These are phyloP conservation scores for Agrypnus murinus DNA, from an alignment of 2,888 invertebrate species.

Conservation along the genomic window DNA sequence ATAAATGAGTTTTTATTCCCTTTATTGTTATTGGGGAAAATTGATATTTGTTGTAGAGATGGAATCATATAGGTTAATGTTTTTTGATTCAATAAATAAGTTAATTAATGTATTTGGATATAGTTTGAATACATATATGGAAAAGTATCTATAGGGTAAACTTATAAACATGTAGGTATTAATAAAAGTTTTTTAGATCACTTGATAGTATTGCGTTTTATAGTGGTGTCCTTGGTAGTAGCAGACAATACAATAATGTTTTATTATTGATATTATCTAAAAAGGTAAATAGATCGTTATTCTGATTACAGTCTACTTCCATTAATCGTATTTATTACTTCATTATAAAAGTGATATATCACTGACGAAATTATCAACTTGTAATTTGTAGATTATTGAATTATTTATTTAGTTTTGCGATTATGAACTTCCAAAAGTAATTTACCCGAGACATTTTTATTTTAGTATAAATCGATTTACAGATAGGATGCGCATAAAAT, in stretches of 20 bases:
- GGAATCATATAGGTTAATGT: background rate
- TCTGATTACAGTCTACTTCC: background rate
- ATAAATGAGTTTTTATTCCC: too few species aligned
- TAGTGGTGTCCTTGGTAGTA: slow-evolving; percentile 1
- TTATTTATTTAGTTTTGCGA: too few species aligned
- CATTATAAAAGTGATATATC: background rate
- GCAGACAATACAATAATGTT: slow-evolving; percentile 8
- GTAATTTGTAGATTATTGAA: too few species aligned
- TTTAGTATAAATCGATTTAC: too few species aligned
- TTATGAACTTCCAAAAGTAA: too few species aligned
- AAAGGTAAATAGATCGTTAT: slow-evolving; percentile 4
- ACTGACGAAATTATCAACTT: background rate
- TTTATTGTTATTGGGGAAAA: too few species aligned
- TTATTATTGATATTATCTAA: slow-evolving; percentile 4
- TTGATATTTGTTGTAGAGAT: too few species aligned
- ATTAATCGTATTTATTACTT: background rate
- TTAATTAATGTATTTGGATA: slow-evolving; percentile 6
- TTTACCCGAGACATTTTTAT: too few species aligned
- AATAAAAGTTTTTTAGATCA: slow-evolving; percentile 4
- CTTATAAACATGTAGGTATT: too few species aligned
- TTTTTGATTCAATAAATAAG: background rate
- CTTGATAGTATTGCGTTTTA: slow-evolving; percentile 7
- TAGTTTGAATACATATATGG: slow-evolving; percentile 4
- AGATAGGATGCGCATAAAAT: too few species aligned
- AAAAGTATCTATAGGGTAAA: background rate